Base-by-base conservation (phyloP, 1,140 invertebrate species). In the Maconellicoccus hirsutus region DNA sequence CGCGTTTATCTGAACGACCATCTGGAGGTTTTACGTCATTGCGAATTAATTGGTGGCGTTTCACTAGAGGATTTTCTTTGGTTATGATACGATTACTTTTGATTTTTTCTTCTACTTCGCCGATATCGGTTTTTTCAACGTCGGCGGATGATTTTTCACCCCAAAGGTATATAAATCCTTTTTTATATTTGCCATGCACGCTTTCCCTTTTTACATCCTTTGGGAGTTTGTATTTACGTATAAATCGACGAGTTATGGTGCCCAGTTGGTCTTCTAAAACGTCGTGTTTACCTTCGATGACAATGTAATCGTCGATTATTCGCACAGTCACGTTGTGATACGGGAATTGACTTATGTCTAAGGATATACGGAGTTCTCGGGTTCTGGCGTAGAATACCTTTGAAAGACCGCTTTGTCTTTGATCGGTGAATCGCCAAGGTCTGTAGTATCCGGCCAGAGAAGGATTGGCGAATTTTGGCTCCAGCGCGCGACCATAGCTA, bases 361-460 rank as follows among this genome's bases (percentile, higher is more conserved):
- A 26, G 8, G 61, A 10, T 12, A 66, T 66, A 4, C 61, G 61
- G 25, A 66, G 25, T 22, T 66, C 61, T 2, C 61, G 61, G 8
- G 61, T 6, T 2, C 61, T 12, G 2, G 61, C 61, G 61, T 66
- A 66, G 25, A 66, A 66, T 12, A 66, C 21, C 8, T 26, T 23
- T 4, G 61, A 66, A 8, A 66, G 14, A 19, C 61, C 61, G 22
- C 61, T 66, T 12, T 14, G 4, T 23, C 25, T 3, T 26, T 66
- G 8, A 16, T 66, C 61, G 61, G 25, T 66, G 61, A 66, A 66
- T 14, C 61, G 61, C 61, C 61, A 66, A 10, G 61, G 61, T 26
- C 61, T 23, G 25, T 66, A 66, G 61, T 66, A 66, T 10, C 61
- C 61, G 61, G 61, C 61, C 19, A 66, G 21, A 4, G 61, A 66